These are phyloP conservation scores for Thymelicus lineola DNA, from an alignment of 2,888 invertebrate genomes.

Conservation along the genomic window DNA sequence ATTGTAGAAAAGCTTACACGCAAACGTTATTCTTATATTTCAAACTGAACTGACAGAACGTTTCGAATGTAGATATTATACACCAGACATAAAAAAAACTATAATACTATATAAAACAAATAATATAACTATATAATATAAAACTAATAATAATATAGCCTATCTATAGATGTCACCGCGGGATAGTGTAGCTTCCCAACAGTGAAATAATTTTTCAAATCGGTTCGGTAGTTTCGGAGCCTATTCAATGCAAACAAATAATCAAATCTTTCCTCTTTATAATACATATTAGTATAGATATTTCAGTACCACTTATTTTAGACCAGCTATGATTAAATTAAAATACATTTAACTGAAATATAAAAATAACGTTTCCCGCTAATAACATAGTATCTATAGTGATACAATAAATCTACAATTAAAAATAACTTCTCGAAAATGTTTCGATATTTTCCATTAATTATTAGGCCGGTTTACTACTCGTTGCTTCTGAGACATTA, in stretches of 20 bases:
- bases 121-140: too few relatives aligned
- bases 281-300: too few relatives aligned
- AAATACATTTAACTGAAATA: neutral
- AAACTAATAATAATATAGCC: too few relatives aligned
- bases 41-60: neutral
- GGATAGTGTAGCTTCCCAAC: too few relatives aligned
- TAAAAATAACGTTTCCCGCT: slow-evolving; percentile 17
- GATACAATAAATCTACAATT: slow-evolving; percentile 35
- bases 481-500: slow-evolving; percentile 69
- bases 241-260: too few relatives aligned
- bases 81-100: neutral
- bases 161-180: too few relatives aligned
- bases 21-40: slow-evolving; percentile 12
- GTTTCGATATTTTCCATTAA: slow-evolving; percentile 57
- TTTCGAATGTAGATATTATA: too few relatives aligned
- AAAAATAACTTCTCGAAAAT: slow-evolving; percentile 48
- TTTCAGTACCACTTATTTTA: neutral
- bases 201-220: too few relatives aligned
- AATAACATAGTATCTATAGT: slow-evolving; percentile 5
- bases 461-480: slow-evolving; percentile 84
- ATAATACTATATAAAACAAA: too few relatives aligned
- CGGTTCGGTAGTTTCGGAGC: too few relatives aligned
- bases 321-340: neutral
- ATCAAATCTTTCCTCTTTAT: too few relatives aligned
- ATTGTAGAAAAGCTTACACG: neutral